phyloP scores from a whole-genome alignment of 2,797 vertebrate species.

The Natrix natrix region DNA sequence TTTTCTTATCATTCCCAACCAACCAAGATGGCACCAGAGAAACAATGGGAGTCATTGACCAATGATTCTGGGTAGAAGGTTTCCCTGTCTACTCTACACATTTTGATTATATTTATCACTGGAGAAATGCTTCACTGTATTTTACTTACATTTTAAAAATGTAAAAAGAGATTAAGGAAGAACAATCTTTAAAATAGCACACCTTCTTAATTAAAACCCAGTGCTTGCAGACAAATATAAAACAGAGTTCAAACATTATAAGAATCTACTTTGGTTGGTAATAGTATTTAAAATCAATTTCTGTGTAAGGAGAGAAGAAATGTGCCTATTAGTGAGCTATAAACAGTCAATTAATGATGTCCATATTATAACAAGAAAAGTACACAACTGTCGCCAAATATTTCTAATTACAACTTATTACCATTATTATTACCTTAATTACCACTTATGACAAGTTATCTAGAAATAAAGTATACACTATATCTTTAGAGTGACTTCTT shows the following conservation, averaged over 20 bases:
- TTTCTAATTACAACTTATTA: not conserved
- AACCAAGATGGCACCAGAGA: not conserved
- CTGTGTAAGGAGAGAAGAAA: not conserved
- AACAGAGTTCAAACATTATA: not conserved
- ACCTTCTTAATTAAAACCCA: not conserved
- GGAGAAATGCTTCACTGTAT: not conserved
- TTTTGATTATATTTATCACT: not conserved
- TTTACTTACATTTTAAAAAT: not conserved
- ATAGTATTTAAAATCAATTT: not conserved
- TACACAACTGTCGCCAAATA: not conserved
- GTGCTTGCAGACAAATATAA: not conserved
- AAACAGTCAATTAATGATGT: not conserved
- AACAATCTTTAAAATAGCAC: not conserved
- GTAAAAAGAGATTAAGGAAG: not conserved
- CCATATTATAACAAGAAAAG: not conserved
- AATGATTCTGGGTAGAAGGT: not conserved
- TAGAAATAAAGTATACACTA: not conserved
- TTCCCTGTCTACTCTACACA: not conserved
- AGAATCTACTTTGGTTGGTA: not conserved
- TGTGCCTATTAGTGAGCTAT: not conserved
- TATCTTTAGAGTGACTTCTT: not conserved
- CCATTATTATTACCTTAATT: too few relatives aligned
- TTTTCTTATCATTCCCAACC: too few relatives aligned
- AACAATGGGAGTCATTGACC: not conserved
- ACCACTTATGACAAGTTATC: not conserved